A percentile compares a stretch with the other conserved stretches of the same genome.
These are phyloP conservation scores for Amiota mariae DNA, from an alignment of 2,888 invertebrate genomes.

Conservation along the genomic window DNA sequence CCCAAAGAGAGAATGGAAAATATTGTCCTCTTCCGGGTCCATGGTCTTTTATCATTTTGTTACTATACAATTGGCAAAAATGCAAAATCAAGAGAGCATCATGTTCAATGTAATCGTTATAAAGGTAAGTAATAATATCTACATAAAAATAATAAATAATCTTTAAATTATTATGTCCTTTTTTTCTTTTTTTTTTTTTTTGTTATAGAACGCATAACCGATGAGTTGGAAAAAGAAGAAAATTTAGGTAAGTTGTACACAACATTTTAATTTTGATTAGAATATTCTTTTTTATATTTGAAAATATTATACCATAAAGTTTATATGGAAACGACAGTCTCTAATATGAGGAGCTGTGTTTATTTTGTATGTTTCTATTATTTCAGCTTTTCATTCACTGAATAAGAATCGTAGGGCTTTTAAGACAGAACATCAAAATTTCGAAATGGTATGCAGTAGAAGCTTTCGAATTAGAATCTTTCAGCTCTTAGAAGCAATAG, in stretches of 20 bases:
- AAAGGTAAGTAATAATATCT: not conserved
- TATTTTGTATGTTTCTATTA: slow-evolving; percentile 16
- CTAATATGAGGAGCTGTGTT: no score
- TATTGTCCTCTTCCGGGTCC: not conserved
- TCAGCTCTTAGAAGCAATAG: no score
- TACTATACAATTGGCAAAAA: slow-evolving; percentile 36
- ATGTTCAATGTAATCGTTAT: not conserved
- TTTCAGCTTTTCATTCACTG: slow-evolving; percentile 29
- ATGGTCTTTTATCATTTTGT: not conserved
- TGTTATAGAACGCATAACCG: no score
- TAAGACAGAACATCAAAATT: no score
- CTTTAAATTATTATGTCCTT: no score
- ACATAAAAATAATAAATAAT: no score
- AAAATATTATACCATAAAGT: slow-evolving; percentile 19
- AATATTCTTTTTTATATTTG: slow-evolving; percentile 40
- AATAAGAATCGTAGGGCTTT: no score
- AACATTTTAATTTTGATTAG: not conserved
- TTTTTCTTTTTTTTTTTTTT: no score
- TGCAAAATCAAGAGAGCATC: not conserved
- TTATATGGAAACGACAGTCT: not conserved
- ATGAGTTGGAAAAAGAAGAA: no score
- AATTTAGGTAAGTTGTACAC: no score
- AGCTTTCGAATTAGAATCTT: no score
- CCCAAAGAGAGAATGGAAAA: not conserved
- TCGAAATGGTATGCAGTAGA: no score